Evolutionary conservation across 2,888 invertebrate genomes (phyloP).

Genomic region (Erebia epiphron): DNA sequence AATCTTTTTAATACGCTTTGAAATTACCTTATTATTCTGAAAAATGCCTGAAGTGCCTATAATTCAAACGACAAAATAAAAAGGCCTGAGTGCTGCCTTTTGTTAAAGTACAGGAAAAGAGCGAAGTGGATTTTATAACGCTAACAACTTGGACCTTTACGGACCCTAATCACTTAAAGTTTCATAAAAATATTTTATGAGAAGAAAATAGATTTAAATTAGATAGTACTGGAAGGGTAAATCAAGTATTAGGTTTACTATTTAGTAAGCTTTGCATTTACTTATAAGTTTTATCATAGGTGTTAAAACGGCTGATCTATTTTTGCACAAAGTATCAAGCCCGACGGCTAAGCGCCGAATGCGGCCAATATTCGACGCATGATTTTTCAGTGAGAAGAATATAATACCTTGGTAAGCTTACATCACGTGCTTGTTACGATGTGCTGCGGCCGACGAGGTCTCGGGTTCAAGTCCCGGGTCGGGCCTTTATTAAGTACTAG

Average conservation of each 20-base stretch:
- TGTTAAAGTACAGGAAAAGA: conserved; percentile 32
- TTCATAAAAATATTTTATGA: conserved; percentile 1
- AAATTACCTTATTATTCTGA: conserved; percentile 15
- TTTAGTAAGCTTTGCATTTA: background rate
- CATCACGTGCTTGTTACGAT: too few species aligned
- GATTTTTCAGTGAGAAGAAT: too few species aligned
- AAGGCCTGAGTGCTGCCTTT: conserved; percentile 24
- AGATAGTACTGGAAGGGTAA: background rate
- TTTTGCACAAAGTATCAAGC: too few species aligned
- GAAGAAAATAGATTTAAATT: background rate
- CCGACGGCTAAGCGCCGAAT: too few species aligned
- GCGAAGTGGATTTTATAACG: conserved; percentile 14
- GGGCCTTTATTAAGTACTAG: too few species aligned
- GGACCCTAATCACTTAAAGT: conserved; percentile 4
- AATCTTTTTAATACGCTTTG: conserved; percentile 10
- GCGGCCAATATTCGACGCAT: too few species aligned
- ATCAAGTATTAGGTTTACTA: background rate
- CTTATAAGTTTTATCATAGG: too few species aligned
- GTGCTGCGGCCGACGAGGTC: too few species aligned
- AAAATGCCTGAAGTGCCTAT: conserved; percentile 27
- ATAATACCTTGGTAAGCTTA: too few species aligned
- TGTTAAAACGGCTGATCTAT: too few species aligned
- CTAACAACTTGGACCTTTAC: conserved; percentile 12
- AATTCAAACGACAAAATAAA: conserved; percentile 23
- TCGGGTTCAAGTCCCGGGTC: too few species aligned